A percentile compares a stretch with the other conserved stretches of the same genome.
Evolutionary conservation across 2,888 invertebrate genomes (phyloP).

Genomic region (Griposia aprilina): DNA sequence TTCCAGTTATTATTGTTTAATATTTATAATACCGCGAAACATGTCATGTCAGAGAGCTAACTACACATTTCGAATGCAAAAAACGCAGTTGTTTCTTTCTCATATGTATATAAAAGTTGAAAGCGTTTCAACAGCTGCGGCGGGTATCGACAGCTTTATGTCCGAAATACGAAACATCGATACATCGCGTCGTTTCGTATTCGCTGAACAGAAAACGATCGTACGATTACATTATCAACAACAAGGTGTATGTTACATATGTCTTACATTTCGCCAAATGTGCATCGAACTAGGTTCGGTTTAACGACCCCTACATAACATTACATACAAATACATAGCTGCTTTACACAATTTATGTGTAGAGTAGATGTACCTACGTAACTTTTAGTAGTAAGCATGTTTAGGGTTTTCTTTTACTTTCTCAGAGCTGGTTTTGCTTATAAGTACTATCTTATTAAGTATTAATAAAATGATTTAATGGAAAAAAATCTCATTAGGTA

Average conservation of each 20-base stretch:
- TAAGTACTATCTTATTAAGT: not conserved
- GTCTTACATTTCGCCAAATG: conserved; percentile 62
- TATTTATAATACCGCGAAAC: conserved; percentile 33
- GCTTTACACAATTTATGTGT: conserved; percentile 9
- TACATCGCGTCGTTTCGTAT: conserved; percentile 53
- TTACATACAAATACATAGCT: not conserved
- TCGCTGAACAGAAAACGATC: conserved; percentile 48
- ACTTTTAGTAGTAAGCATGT: not conserved
- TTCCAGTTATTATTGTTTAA: conserved; percentile 26
- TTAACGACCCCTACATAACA: conserved; percentile 48
- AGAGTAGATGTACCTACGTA: not conserved
- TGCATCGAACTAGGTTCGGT: conserved; percentile 52
- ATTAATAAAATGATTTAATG: not conserved
- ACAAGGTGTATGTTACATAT: conserved; percentile 51
- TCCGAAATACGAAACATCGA: conserved; percentile 66
- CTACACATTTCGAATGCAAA: conserved; percentile 39
- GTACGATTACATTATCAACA: conserved; percentile 45
- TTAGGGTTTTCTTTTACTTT: not conserved
- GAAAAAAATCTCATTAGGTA: not conserved
- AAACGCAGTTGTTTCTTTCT: conserved; percentile 61
- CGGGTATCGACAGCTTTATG: conserved; percentile 59
- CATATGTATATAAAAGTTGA: conserved; percentile 47
- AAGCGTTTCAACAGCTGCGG: conserved; percentile 54
- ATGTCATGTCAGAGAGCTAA: conserved; percentile 51
- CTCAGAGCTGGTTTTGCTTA: not conserved